phyloP scores from a whole-genome alignment of 2,888 invertebrate species.

The Tetheella fluctuosa region DNA sequence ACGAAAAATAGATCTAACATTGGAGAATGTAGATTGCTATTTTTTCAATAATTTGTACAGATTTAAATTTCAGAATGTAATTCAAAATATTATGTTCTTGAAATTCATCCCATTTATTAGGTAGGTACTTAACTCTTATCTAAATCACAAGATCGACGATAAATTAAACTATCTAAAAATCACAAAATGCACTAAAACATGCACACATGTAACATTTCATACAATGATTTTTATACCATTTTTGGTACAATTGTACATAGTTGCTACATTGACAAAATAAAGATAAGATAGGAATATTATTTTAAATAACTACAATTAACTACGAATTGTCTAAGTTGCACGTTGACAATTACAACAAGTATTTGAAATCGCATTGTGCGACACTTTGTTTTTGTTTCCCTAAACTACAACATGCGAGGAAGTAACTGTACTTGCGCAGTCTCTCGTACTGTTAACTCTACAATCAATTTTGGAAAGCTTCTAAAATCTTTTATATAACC shows the following conservation, averaged over 20 bases:
- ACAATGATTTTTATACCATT: conserved; percentile 75
- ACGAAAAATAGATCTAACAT: conserved; percentile 49
- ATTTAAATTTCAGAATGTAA: conserved; percentile 36
- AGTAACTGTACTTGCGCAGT: conserved; percentile 58
- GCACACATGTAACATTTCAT: conserved; percentile 77
- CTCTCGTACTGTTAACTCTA: conserved; percentile 64
- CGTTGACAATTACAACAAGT: conserved; percentile 43
- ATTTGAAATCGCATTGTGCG: conserved; percentile 48
- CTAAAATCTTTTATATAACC: conserved; percentile 32
- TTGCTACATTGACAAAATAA: conserved; percentile 65
- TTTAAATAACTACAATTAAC: conserved; percentile 52
- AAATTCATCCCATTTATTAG: conserved; percentile 65
- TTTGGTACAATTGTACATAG: conserved; percentile 75
- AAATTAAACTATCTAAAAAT: conserved; percentile 84
- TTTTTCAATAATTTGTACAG: conserved; percentile 41
- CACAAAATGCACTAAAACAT: conserved; percentile 85
- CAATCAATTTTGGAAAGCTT: conserved; percentile 63
- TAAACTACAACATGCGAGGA: conserved; percentile 64
- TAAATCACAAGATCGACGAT: conserved; percentile 84
- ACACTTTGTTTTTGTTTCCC: conserved; percentile 40
- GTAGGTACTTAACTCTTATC: conserved; percentile 63
- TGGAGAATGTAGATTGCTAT: conserved; percentile 42
- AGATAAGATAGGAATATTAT: conserved; percentile 56
- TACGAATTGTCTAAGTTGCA: conserved; percentile 64
- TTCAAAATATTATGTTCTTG: conserved; percentile 40